Conservation (phyloP, 2,797 vertebrate genomes). For the Acanthurus tractus region DNA sequence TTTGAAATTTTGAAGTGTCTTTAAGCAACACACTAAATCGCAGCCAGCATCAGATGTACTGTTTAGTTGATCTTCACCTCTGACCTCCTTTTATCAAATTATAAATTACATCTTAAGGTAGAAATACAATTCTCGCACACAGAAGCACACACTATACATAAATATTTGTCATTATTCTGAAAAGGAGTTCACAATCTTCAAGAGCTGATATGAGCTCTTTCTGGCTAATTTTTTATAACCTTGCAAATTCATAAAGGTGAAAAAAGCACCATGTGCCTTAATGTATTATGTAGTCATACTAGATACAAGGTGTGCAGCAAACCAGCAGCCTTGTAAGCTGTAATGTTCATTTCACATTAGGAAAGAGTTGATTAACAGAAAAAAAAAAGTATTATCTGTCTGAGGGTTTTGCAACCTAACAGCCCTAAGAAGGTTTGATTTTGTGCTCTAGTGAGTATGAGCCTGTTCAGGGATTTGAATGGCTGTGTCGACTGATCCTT, state of each 20-base stretch:
- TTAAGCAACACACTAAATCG: not conserved
- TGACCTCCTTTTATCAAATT: too few species aligned
- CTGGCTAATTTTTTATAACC: not conserved
- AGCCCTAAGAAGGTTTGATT: not conserved
- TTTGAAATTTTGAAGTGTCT: not conserved
- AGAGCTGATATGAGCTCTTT: not conserved
- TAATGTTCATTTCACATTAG: not conserved
- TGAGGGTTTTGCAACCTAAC: too few species aligned
- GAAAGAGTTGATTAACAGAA: not conserved
- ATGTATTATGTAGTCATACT: not conserved
- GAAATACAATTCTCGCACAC: not conserved
- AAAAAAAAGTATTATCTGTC: not conserved
- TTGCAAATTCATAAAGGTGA: not conserved
- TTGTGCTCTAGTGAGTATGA: not conserved
- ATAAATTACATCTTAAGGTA: not conserved
- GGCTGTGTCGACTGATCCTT: not conserved
- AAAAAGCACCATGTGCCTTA: not conserved
- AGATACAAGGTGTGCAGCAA: not conserved
- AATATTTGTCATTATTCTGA: not conserved
- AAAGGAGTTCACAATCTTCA: not conserved
- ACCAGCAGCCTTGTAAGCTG: not conserved
- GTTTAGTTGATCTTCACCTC: slow-evolving; percentile 1
- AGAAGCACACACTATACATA: not conserved
- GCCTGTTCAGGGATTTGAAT: not conserved
- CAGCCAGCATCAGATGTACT: not conserved